phyloP scores from a whole-genome alignment of 2,888 invertebrate species.

The Pinctada fucata region DNA sequence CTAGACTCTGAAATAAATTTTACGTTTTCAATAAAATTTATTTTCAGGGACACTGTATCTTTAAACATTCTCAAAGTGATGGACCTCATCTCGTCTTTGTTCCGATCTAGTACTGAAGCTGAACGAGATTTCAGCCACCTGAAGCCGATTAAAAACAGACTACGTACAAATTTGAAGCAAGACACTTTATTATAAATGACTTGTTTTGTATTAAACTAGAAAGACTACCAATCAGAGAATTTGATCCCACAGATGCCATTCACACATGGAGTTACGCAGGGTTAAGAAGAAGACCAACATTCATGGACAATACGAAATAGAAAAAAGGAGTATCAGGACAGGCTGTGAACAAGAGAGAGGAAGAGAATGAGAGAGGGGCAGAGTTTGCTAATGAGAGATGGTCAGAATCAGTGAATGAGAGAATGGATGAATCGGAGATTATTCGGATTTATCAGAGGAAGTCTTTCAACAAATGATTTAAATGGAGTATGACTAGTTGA shows the following conservation, averaged over 20 bases:
- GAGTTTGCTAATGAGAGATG: neutral
- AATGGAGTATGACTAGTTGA: neutral
- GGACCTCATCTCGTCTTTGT: neutral
- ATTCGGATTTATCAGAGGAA: neutral
- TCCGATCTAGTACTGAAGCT: neutral
- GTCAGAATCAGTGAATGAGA: constrained; percentile 2
- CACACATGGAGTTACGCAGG: constrained; percentile 19
- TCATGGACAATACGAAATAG: constrained; percentile 3
- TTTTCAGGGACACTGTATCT: no score
- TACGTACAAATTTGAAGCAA: neutral
- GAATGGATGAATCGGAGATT: neutral
- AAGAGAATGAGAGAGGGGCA: constrained; percentile 1
- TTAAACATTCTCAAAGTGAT: neutral
- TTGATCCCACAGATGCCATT: constrained; percentile 18
- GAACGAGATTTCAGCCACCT: neutral
- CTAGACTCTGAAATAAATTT: no score
- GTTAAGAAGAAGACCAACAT: constrained; percentile 2
- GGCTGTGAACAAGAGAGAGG: neutral
- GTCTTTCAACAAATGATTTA: neutral
- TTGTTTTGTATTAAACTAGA: neutral
- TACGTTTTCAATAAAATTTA: no score
- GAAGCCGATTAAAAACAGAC: neutral
- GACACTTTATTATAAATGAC: neutral
- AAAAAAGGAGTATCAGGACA: neutral
- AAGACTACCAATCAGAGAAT: constrained; percentile 4